phyloP scores from a whole-genome alignment of 2,797 vertebrate genomes.

The Alectoris magna region DNA sequence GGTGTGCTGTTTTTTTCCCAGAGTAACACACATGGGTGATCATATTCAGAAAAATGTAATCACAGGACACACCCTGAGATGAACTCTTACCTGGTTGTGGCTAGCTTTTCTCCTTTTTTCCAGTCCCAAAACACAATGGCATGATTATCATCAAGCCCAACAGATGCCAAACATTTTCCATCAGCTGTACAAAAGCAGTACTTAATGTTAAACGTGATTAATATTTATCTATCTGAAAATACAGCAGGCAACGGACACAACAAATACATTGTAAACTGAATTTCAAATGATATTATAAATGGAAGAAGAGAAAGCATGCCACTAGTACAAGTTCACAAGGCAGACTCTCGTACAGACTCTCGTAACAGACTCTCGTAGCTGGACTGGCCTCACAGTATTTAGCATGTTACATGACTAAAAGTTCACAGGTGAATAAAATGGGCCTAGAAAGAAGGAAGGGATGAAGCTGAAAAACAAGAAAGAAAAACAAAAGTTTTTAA shows the following conservation, averaged over 20 bases:
- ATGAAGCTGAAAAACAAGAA: neutral
- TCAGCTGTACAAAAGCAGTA: constrained; percentile 85
- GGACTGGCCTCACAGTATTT: neutral
- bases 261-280: neutral
- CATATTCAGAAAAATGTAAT: neutral
- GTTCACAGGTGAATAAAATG: neutral
- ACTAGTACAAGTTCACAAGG: neutral
- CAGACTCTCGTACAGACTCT: neutral
- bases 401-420: neutral
- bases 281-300: neutral
- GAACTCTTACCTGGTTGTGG: constrained; percentile 88
- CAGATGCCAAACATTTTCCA: constrained; percentile 92
- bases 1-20: neutral
- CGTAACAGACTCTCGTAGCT: neutral
- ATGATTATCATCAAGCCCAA: constrained; percentile 94
- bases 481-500: neutral
- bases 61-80: neutral
- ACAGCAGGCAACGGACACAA: neutral
- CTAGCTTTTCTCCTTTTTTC: constrained; percentile 95
- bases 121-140: constrained; percentile 96
- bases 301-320: neutral
- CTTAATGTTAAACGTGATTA: constrained; percentile 32
- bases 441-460: neutral
- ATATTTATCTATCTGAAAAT: constrained; percentile 24
- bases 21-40: neutral